Evolutionary conservation across 2,113 vertebrate species (phyloP).

Genomic region (Oreotrochilus melanogaster): DNA sequence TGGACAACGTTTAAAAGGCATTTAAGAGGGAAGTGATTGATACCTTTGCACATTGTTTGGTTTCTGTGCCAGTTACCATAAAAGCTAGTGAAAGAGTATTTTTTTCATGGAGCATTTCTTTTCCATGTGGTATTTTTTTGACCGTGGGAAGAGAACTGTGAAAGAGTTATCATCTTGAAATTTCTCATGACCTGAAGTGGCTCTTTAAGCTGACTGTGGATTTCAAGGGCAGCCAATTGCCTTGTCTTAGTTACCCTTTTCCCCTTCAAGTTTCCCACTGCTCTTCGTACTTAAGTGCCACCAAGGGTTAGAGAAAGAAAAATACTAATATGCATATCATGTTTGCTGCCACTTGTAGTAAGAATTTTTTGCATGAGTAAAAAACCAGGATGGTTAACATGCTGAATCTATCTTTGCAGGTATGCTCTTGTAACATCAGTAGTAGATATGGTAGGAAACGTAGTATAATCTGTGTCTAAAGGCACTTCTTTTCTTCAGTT

Average conservation of each 20-base stretch:
- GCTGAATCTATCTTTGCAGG: neutral
- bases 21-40: slow-evolving; percentile 33
- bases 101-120: slow-evolving; percentile 39
- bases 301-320: neutral
- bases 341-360: neutral
- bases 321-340: fast-evolving
- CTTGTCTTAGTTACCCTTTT: slow-evolving; percentile 15
- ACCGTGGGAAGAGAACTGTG: slow-evolving; percentile 59
- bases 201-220: slow-evolving; percentile 20
- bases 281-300: neutral
- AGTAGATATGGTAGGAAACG: neutral
- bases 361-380: neutral
- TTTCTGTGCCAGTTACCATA: neutral
- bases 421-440: neutral
- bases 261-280: neutral
- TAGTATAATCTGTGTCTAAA: neutral
- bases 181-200: slow-evolving; percentile 66
- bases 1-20: neutral
- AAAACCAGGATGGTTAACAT: neutral
- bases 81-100: neutral
- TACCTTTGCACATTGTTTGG: slow-evolving; percentile 13
- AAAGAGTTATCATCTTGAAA: slow-evolving; percentile 47
- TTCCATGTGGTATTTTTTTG: slow-evolving; percentile 53
- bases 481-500: neutral
- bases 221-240: slow-evolving; percentile 27